Evolutionary conservation across 2,797 vertebrate species (phyloP).

Genomic region (Rhadinocentrus ornatus): DNA sequence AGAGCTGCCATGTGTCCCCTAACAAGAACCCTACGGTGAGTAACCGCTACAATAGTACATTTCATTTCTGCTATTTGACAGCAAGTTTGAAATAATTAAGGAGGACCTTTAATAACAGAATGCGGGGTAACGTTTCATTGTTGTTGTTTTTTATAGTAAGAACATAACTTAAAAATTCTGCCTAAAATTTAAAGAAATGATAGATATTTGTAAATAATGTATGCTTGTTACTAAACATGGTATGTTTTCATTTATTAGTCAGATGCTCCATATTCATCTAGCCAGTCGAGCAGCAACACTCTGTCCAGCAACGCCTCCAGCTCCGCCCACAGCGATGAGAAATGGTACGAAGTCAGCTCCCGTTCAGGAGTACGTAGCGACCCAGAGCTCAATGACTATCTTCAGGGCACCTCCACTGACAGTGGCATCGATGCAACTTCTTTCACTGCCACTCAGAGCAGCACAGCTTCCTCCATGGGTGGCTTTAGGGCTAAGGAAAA

Average conservation of each 20-base stretch:
- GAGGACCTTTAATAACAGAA: too few relatives aligned
- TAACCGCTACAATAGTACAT: background rate
- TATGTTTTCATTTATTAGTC: constrained; percentile 68
- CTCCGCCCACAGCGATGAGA: constrained; percentile 94
- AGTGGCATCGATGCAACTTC: constrained; percentile 92
- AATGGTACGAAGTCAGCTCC: constrained; percentile 93
- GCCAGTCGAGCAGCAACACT: constrained; percentile 96
- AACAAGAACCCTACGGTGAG: constrained; percentile 91
- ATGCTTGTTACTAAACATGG: background rate
- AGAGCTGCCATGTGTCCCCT: constrained; percentile 88
- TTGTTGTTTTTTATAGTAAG: too few relatives aligned
- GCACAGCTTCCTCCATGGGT: constrained; percentile 83
- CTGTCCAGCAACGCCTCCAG: constrained; percentile 96
- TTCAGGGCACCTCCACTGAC: constrained; percentile 91
- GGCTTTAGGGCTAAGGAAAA: constrained; percentile 87
- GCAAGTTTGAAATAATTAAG: background rate
- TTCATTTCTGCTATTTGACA: background rate
- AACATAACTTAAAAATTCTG: too few relatives aligned
- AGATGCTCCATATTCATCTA: constrained; percentile 91
- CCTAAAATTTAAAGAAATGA: background rate
- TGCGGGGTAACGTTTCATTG: too few relatives aligned
- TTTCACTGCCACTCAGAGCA: constrained; percentile 89
- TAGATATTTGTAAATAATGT: background rate
- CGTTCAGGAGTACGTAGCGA: constrained; percentile 85
- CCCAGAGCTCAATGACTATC: constrained; percentile 90